These are phyloP conservation scores for Zosterops hypoxanthus DNA, from an alignment of 2,113 vertebrate genomes.

Conservation along the genomic window DNA sequence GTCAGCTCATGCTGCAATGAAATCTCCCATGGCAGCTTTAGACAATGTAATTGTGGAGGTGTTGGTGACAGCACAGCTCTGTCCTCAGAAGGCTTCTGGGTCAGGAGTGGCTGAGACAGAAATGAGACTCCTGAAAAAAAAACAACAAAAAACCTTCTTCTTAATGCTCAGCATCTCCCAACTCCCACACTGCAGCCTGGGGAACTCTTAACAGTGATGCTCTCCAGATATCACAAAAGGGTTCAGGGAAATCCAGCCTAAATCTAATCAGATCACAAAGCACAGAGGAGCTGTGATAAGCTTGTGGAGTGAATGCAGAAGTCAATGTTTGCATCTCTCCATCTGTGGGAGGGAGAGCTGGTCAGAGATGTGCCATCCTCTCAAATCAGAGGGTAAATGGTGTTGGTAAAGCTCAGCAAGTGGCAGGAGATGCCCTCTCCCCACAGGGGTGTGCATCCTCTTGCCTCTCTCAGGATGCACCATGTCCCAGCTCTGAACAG, in stretches of 20 bases:
- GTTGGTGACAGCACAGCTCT: background rate
- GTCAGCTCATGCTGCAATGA: background rate
- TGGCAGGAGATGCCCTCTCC: background rate
- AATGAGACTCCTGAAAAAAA: background rate
- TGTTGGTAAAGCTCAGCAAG: background rate
- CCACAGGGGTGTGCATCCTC: background rate
- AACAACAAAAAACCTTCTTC: background rate
- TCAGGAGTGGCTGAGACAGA: background rate
- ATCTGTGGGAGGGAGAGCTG: background rate
- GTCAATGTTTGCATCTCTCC: background rate
- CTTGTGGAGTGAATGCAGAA: background rate
- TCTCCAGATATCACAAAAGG: constrained; percentile 66
- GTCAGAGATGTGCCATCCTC: background rate
- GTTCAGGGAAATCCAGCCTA: constrained; percentile 56
- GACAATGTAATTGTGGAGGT: background rate
- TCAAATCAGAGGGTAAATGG: background rate
- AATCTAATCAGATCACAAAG: constrained; percentile 53
- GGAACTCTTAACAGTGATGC: background rate
- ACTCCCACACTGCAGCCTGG: background rate
- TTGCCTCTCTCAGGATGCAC: background rate
- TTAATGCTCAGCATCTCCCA: background rate
- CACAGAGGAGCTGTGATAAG: background rate
- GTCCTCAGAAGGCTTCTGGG: background rate
- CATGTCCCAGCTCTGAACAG: background rate
- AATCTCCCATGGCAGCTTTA: background rate